These are phyloP conservation scores for Hydraecia micacea DNA, from an alignment of 2,888 invertebrate genomes.

Conservation along the genomic window DNA sequence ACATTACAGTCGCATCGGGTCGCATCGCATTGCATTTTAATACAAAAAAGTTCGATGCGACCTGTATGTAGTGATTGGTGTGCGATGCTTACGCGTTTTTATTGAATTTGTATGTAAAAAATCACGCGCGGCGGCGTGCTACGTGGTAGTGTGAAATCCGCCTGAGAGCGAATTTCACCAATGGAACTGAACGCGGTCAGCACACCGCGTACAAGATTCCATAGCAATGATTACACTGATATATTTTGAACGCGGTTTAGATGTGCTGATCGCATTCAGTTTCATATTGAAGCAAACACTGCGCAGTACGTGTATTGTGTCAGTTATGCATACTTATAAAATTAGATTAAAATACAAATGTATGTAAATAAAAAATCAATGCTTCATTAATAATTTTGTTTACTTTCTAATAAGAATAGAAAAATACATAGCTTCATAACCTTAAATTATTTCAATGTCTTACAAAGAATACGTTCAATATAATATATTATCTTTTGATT, in stretches of 20 bases:
- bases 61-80: too few relatives aligned
- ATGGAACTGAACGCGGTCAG: neutral
- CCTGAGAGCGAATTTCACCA: neutral
- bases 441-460: neutral
- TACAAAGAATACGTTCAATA: conserved; percentile 2
- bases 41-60: neutral
- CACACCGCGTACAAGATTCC: neutral
- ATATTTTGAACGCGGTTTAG: neutral
- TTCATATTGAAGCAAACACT: neutral
- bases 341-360: neutral
- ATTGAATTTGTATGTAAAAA: neutral
- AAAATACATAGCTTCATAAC: conserved; percentile 14
- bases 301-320: neutral
- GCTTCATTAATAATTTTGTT: neutral
- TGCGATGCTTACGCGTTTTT: neutral
- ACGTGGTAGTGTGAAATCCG: neutral
- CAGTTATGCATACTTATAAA: neutral
- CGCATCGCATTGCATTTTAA: neutral
- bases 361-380: conserved; percentile 27
- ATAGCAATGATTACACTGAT: neutral
- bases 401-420: conserved; percentile 28
- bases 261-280: neutral
- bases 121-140: neutral
- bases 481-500: neutral
- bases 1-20: too few relatives aligned